Evolutionary conservation across 2,797 vertebrate species (phyloP).

Genomic region (Anas georgica): DNA sequence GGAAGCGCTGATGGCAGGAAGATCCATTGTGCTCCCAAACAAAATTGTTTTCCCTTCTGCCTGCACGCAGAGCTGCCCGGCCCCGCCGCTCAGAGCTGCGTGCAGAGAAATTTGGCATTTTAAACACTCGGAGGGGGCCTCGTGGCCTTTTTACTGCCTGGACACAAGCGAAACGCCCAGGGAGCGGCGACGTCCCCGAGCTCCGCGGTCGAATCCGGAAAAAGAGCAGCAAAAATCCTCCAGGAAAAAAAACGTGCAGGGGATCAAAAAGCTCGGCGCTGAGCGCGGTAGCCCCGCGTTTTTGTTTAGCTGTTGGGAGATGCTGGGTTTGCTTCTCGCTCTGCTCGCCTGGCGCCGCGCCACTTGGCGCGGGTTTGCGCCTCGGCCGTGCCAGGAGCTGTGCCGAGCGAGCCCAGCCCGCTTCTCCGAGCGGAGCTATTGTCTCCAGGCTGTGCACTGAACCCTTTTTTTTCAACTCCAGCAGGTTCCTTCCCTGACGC

Average conservation of each 20-base stretch:
- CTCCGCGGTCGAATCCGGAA: not conserved
- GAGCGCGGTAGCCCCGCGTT: accelerated
- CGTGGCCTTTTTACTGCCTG: accelerated
- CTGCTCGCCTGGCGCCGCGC: not conserved
- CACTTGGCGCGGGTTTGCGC: not conserved
- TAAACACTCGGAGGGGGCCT: not conserved
- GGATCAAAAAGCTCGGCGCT: not conserved
- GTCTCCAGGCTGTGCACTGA: not conserved
- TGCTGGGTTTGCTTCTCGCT: not conserved
- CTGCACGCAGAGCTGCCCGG: not conserved
- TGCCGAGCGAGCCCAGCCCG: not conserved
- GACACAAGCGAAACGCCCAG: not conserved
- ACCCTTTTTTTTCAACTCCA: not conserved
- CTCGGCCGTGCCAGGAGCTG: not conserved
- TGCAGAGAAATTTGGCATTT: not conserved
- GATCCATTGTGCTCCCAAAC: not conserved
- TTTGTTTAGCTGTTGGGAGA: not conserved
- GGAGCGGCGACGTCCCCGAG: too few species aligned
- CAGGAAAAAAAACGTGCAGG: not conserved
- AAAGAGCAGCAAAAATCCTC: not conserved
- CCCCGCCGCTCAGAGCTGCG: not conserved
- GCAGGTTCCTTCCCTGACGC: not conserved
- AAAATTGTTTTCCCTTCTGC: accelerated
- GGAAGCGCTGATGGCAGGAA: accelerated
- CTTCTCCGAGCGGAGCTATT: not conserved